phyloP scores from a whole-genome alignment of 2,113 vertebrate genomes.

The Gopherus flavomarginatus region DNA sequence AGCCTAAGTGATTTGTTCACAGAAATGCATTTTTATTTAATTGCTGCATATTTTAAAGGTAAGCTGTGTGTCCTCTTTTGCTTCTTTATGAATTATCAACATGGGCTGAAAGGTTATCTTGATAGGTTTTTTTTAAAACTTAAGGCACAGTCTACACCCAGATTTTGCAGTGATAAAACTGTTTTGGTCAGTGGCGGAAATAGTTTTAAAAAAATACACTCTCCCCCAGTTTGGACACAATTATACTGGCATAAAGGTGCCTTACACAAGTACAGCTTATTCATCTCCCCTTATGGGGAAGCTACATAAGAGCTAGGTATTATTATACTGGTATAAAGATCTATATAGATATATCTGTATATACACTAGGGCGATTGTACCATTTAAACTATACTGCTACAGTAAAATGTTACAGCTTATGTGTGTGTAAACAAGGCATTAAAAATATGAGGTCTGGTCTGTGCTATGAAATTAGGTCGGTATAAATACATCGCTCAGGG shows the following conservation, averaged over 20 bases:
- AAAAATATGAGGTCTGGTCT: not conserved
- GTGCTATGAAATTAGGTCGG: not conserved
- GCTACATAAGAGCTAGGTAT: not conserved
- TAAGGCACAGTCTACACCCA: not conserved
- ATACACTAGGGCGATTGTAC: not conserved
- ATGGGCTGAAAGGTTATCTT: not conserved
- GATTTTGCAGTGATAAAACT: not conserved
- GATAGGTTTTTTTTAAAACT: not conserved
- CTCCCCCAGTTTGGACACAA: not conserved
- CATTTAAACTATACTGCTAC: conserved; percentile 1
- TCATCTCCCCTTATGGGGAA: not conserved
- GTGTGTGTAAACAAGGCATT: not conserved
- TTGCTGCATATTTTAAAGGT: not conserved
- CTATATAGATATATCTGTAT: not conserved
- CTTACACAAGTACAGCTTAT: not conserved
- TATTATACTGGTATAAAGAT: not conserved
- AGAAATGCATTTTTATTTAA: not conserved
- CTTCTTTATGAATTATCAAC: not conserved
- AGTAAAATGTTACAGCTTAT: not conserved
- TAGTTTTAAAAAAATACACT: not conserved
- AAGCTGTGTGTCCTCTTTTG: not conserved
- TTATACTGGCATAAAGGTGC: not conserved
- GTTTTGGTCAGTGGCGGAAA: not conserved
- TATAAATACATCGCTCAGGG: not conserved
- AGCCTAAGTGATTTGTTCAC: not conserved